Evolutionary conservation across 2,888 invertebrate species (phyloP).

Genomic region (Mellilla xanthometata): DNA sequence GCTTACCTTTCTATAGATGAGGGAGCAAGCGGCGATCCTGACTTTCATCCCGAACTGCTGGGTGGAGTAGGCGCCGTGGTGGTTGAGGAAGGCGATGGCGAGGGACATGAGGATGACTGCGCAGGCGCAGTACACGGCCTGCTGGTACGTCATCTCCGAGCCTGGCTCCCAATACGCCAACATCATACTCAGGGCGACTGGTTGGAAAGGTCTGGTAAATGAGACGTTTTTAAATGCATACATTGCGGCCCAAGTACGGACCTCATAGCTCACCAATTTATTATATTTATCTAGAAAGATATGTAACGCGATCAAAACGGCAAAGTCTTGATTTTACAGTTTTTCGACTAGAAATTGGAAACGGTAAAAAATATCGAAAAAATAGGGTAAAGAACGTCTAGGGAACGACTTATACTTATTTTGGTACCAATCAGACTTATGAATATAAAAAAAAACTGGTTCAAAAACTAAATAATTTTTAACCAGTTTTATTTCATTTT

Average conservation of each 20-base stretch:
- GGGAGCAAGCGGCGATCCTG: constrained; percentile 90
- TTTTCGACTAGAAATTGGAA: too few relatives aligned
- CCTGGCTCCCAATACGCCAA: constrained; percentile 85
- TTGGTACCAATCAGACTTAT: too few relatives aligned
- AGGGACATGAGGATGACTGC: constrained; percentile 81
- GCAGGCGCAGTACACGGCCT: constrained; percentile 85
- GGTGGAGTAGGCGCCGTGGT: constrained; percentile 86
- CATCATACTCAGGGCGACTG: constrained; percentile 85
- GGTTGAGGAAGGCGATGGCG: constrained; percentile 82
- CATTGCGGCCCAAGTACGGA: constrained; percentile 13
- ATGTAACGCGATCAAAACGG: too few relatives aligned
- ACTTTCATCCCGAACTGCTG: constrained; percentile 92
- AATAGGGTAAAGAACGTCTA: too few relatives aligned
- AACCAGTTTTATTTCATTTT: too few relatives aligned
- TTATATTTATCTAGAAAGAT: too few relatives aligned
- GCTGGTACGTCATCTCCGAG: constrained; percentile 70
- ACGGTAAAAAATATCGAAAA: too few relatives aligned
- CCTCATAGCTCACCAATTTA: too few relatives aligned
- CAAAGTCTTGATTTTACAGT: too few relatives aligned
- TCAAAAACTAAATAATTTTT: too few relatives aligned
- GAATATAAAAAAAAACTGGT: too few relatives aligned
- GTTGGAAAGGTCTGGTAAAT: constrained; percentile 83
- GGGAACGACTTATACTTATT: too few relatives aligned
- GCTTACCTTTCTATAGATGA: constrained; percentile 92
- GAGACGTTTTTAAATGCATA: constrained; percentile 25